phyloP scores from a whole-genome alignment of 2,888 invertebrate genomes.

The Galeopsomyia nigrocyanea region DNA sequence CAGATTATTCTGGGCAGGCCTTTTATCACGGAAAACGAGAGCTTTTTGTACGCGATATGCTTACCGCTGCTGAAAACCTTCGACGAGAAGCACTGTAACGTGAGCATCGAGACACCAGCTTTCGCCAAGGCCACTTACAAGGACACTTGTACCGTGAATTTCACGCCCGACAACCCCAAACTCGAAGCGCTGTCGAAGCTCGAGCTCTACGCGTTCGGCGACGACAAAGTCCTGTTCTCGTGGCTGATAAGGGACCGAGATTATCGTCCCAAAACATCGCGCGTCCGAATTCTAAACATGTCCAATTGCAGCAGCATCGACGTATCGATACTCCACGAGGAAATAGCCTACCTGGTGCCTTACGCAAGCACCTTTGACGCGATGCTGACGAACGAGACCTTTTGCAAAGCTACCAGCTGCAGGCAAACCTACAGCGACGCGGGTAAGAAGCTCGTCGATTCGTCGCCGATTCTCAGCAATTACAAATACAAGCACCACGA shows the following conservation, averaged over 20 bases:
- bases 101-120: constrained; percentile 32
- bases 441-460: constrained; percentile 25
- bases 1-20: constrained; percentile 7
- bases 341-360: background rate
- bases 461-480: constrained; percentile 7
- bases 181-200: constrained; percentile 15
- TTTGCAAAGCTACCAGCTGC: constrained; percentile 13
- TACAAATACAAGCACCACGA: too few relatives aligned
- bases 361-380: constrained; percentile 25
- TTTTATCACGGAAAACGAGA: constrained; percentile 25
- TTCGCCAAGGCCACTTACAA: constrained; percentile 29
- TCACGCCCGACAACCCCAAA: background rate
- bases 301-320: constrained; percentile 16
- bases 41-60: constrained; percentile 29
- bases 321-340: background rate
- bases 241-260: constrained; percentile 28
- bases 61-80: constrained; percentile 22
- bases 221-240: constrained; percentile 20
- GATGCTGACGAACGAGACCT: constrained; percentile 8
- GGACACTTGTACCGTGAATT: constrained; percentile 15
- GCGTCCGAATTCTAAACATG: constrained; percentile 18
- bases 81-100: constrained; percentile 19
- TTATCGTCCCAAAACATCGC: background rate
- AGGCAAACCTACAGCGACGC: constrained; percentile 4
- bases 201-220: constrained; percentile 7